These are phyloP conservation scores for Didymodactylos carnosus DNA, from an alignment of 2,888 invertebrate species.

Conservation along the genomic window DNA sequence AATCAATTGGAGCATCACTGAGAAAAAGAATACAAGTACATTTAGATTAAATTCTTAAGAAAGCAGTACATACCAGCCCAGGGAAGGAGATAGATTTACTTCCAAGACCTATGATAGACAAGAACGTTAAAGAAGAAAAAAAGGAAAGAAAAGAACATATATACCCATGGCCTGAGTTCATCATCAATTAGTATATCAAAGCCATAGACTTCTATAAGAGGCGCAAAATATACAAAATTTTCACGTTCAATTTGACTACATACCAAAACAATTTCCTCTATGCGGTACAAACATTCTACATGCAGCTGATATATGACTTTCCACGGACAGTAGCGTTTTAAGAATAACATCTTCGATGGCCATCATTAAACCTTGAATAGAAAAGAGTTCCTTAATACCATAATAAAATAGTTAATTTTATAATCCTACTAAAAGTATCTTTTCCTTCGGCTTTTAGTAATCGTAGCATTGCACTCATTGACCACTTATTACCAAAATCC, in stretches of 20 bases:
- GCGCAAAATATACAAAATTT: no score
- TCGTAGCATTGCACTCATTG: conserved; percentile 68
- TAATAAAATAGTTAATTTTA: no score
- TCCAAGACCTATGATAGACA: no score
- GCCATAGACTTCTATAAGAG: conserved; percentile 51
- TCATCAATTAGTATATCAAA: conserved; percentile 70
- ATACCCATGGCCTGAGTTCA: conserved; percentile 59
- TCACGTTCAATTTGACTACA: conserved; percentile 19
- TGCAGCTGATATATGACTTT: conserved; percentile 62
- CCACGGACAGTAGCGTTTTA: conserved; percentile 70
- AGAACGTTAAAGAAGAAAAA: no score
- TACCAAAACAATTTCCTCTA: conserved; percentile 68
- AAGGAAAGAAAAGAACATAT: no score
- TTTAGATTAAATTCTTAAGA: neutral
- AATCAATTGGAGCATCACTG: conserved; percentile 69
- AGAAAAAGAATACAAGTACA: conserved; percentile 27
- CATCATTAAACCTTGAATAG: no score
- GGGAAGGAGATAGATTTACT: conserved; percentile 35
- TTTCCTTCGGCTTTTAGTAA: conserved; percentile 63
- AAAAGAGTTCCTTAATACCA: no score
- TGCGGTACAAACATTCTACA: conserved; percentile 73
- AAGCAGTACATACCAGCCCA: neutral
- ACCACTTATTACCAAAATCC: conserved; percentile 92
- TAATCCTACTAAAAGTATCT: conserved; percentile 58
- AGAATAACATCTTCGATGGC: conserved; percentile 78